A percentile compares a stretch with the other conserved stretches of the same genome.
Conservation (phyloP, 2,113 vertebrate species). For the Neofelis nebulosa region DNA sequence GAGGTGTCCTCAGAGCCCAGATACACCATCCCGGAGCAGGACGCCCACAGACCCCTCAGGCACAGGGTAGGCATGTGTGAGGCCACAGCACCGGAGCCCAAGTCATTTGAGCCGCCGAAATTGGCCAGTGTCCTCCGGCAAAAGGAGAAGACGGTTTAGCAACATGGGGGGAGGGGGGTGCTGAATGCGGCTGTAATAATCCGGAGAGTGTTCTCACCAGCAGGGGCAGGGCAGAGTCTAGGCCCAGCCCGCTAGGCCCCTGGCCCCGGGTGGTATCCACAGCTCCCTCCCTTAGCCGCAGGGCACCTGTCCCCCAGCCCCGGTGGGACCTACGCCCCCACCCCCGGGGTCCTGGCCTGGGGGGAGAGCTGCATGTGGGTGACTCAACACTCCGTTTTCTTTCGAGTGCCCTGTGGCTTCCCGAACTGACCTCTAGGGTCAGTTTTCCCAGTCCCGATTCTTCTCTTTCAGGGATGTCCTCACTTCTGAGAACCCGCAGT, state of each 20-base stretch:
- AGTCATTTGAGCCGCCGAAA: not conserved
- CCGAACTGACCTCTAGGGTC: not conserved
- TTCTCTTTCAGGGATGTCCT: not conserved
- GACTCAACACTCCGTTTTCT: not conserved
- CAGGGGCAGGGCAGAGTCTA: rapidly evolving
- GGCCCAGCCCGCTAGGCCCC: not conserved
- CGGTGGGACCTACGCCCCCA: not conserved
- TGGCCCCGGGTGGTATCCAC: not conserved
- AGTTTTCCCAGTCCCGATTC: not conserved
- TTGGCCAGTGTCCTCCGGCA: not conserved
- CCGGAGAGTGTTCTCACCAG: not conserved
- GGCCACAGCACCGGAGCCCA: not conserved
- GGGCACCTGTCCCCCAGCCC: not conserved
- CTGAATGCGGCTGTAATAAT: not conserved
- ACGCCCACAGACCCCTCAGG: not conserved
- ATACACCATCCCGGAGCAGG: not conserved
- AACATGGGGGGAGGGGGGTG: not conserved
- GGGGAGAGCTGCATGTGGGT: not conserved
- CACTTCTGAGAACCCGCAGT: rapidly evolving
- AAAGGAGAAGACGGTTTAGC: not conserved
- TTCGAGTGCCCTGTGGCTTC: not conserved
- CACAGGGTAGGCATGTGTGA: not conserved
- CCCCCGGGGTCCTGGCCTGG: not conserved
- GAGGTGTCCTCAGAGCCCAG: not conserved
- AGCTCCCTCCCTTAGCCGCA: no score